A percentile compares a stretch with the other conserved stretches of the same genome.
phyloP scores from a whole-genome alignment of 2,113 vertebrate species.

The Xenopus borealis region DNA sequence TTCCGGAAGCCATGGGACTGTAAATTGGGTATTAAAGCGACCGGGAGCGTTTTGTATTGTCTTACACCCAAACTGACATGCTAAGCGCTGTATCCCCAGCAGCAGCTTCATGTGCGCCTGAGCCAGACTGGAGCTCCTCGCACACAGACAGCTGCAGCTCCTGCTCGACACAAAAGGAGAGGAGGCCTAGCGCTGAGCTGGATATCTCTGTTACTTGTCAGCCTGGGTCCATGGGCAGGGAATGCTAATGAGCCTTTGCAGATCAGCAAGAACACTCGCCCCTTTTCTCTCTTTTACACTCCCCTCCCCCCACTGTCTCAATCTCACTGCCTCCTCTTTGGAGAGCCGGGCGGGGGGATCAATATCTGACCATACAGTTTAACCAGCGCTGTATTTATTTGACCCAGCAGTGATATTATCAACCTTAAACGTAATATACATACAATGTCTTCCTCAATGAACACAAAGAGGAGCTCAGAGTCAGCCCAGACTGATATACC shows the following conservation, averaged over 20 bases:
- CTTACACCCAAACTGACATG: too few relatives aligned
- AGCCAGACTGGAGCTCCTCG: conserved; percentile 51
- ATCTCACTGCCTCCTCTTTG: conserved; percentile 53
- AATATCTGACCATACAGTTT: conserved; percentile 76
- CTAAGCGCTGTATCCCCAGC: too few relatives aligned
- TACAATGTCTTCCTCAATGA: conserved; percentile 87
- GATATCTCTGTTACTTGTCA: conserved; percentile 96
- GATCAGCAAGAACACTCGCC: conserved; percentile 47
- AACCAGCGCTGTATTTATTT: conserved; percentile 82
- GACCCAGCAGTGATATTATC: conserved; percentile 76
- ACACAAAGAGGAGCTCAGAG: conserved; percentile 80
- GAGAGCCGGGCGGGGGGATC: conserved; percentile 68
- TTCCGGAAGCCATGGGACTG: too few relatives aligned
- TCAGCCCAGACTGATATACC: conserved; percentile 51
- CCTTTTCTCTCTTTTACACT: conserved; percentile 49
- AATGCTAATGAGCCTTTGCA: conserved; percentile 81
- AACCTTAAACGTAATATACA: conserved; percentile 83
- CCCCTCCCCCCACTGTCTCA: conserved; percentile 29
- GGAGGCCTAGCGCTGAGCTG: conserved; percentile 76
- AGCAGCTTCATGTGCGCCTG: conserved; percentile 19
- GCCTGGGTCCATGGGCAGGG: conserved; percentile 78
- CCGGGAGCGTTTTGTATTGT: too few relatives aligned
- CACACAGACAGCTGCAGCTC: conserved; percentile 66
- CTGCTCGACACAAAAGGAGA: conserved; percentile 76
- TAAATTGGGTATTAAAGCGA: too few relatives aligned